phyloP scores from a whole-genome alignment of 2,888 invertebrate genomes.

The Lasioglossum calceatum region DNA sequence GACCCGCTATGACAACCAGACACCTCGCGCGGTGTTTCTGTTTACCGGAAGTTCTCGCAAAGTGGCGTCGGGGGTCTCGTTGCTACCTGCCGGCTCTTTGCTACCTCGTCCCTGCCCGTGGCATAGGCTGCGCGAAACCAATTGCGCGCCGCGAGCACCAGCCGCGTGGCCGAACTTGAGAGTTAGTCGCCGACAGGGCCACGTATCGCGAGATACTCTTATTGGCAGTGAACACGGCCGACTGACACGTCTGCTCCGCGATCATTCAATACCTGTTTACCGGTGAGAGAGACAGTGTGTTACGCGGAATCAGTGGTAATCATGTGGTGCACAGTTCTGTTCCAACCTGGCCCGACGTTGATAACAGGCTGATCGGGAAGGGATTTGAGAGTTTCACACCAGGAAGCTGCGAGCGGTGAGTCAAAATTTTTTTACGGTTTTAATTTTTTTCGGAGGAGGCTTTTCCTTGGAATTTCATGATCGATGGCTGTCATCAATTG shows the following conservation, averaged over 20 bases:
- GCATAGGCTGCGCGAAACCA: constrained; percentile 66
- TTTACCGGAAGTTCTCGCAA: constrained; percentile 8
- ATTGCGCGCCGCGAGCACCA: constrained; percentile 66
- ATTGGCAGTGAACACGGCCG: constrained; percentile 32
- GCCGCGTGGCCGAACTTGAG: constrained; percentile 71
- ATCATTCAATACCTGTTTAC: background rate
- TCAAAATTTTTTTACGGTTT: background rate
- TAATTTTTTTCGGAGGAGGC: background rate
- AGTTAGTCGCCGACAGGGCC: constrained; percentile 71
- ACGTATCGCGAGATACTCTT: constrained; percentile 66
- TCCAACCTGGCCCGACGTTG: background rate
- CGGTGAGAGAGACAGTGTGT: background rate
- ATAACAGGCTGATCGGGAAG: background rate
- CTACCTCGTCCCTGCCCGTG: constrained; percentile 39
- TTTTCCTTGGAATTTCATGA: background rate
- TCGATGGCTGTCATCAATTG: background rate
- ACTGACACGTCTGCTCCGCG: background rate
- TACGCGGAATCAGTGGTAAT: constrained; percentile 18
- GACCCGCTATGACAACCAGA: background rate
- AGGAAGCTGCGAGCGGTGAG: background rate
- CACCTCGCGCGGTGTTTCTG: background rate
- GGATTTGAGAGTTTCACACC: background rate
- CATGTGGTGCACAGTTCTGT: constrained; percentile 14
- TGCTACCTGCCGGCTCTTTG: constrained; percentile 8
- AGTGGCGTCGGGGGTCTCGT: constrained; percentile 29